A percentile compares a stretch with the other conserved stretches of the same genome.
Evolutionary conservation across 2,113 vertebrate genomes (phyloP).

Genomic region (Dicerorhinus sumatrensis): DNA sequence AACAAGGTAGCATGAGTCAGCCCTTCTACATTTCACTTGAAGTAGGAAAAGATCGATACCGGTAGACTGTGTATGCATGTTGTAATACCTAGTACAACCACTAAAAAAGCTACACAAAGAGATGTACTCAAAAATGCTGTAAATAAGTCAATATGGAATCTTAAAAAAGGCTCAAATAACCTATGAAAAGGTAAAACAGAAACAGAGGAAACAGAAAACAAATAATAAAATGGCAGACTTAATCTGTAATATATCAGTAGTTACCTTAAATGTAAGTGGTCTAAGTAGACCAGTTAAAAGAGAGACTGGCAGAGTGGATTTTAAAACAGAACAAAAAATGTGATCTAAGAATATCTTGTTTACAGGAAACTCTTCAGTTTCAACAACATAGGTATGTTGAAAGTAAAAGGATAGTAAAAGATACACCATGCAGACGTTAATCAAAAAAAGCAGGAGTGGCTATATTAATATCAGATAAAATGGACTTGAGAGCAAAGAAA

Average conservation of each 20-base stretch:
- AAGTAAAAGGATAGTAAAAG: background rate
- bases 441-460: background rate
- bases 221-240: background rate
- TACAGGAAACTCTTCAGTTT: slow-evolving; percentile 13
- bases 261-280: background rate
- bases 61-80: background rate
- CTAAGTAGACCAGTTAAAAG: background rate
- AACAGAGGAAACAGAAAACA: background rate
- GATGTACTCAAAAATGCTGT: background rate
- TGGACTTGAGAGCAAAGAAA: background rate
- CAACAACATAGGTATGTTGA: background rate
- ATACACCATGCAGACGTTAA: background rate
- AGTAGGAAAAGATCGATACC: background rate
- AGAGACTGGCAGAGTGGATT: background rate
- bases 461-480: background rate
- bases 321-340: background rate
- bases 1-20: background rate
- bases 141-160: background rate
- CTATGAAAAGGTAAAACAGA: background rate
- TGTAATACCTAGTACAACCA: background rate
- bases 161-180: background rate
- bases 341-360: background rate
- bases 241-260: background rate
- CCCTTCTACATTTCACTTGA: background rate
- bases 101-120: background rate